phyloP scores from a whole-genome alignment of 2,888 invertebrate genomes.

The Carcina quercana region DNA sequence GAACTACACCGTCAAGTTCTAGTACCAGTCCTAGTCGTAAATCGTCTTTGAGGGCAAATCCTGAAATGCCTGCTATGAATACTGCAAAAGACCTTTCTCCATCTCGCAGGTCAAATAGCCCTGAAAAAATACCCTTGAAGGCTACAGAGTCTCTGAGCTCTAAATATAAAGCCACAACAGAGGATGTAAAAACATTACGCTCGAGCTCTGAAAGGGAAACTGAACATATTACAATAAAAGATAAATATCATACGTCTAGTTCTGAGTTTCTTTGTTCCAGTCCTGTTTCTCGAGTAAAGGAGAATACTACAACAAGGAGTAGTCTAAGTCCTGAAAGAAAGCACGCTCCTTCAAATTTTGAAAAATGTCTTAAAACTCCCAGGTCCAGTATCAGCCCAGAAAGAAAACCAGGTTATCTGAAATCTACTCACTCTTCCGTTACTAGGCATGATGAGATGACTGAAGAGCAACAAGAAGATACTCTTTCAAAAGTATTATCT shows the following conservation, averaged over 20 bases:
- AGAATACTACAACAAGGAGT: slow-evolving; percentile 14
- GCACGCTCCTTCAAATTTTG: no score
- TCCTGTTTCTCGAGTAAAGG: no score
- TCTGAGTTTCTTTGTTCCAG: no score
- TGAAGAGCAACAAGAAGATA: not conserved
- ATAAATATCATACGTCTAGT: slow-evolving; percentile 23
- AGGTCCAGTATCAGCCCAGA: slow-evolving; percentile 26
- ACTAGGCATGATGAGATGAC: slow-evolving; percentile 9
- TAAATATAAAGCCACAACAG: slow-evolving; percentile 19
- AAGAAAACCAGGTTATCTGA: slow-evolving; percentile 42
- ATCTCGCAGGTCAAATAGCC: slow-evolving; percentile 1
- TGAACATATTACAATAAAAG: slow-evolving; percentile 4
- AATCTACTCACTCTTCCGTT: slow-evolving; percentile 31
- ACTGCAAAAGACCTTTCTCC: not conserved
- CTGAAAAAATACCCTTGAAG: slow-evolving; percentile 8
- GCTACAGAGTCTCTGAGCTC: slow-evolving; percentile 15
- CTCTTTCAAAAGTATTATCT: slow-evolving; percentile 1
- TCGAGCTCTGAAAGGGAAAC: slow-evolving; percentile 11
- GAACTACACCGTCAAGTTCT: no score
- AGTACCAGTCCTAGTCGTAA: slow-evolving; percentile 1
- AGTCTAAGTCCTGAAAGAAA: not conserved
- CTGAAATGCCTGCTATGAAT: no score
- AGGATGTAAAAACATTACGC: slow-evolving; percentile 14
- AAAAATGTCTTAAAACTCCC: no score
- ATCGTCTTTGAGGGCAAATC: not conserved